Conservation (phyloP, 2,797 vertebrate species). For the Distichodus sexfasciatus region DNA sequence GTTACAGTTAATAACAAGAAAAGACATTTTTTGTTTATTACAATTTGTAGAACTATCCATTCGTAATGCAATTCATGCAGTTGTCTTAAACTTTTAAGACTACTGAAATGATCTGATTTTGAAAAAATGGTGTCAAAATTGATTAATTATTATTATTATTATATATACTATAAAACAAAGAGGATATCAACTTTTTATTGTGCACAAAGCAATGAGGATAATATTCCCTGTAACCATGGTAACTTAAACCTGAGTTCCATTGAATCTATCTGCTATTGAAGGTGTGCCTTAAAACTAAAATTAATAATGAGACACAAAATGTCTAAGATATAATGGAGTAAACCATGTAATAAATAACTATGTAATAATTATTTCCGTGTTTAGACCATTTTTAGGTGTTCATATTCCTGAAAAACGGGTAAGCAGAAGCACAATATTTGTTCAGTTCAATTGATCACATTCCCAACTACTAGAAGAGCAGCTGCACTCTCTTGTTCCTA, state of each 20-base stretch:
- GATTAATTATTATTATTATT: too few species aligned
- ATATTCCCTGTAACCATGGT: too few species aligned
- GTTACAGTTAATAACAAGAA: background rate
- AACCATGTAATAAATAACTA: background rate
- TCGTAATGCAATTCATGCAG: background rate
- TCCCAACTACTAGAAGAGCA: background rate
- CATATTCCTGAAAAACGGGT: constrained; percentile 22
- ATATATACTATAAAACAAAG: too few species aligned
- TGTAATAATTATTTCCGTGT: background rate
- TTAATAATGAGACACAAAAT: background rate
- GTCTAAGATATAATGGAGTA: background rate
- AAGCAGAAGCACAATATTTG: constrained; percentile 8
- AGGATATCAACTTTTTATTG: too few species aligned
- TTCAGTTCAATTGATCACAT: background rate
- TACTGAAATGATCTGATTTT: too few species aligned
- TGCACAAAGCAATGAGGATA: too few species aligned
- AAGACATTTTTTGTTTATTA: background rate
- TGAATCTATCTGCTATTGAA: background rate
- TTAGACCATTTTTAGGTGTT: background rate
- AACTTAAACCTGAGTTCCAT: too few species aligned
- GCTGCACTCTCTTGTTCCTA: background rate
- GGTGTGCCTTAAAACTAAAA: background rate
- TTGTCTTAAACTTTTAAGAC: background rate
- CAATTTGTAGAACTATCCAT: background rate
- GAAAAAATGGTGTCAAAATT: too few species aligned